Conservation (phyloP, 1,140 invertebrate genomes). For the Heterodera carotae region DNA sequence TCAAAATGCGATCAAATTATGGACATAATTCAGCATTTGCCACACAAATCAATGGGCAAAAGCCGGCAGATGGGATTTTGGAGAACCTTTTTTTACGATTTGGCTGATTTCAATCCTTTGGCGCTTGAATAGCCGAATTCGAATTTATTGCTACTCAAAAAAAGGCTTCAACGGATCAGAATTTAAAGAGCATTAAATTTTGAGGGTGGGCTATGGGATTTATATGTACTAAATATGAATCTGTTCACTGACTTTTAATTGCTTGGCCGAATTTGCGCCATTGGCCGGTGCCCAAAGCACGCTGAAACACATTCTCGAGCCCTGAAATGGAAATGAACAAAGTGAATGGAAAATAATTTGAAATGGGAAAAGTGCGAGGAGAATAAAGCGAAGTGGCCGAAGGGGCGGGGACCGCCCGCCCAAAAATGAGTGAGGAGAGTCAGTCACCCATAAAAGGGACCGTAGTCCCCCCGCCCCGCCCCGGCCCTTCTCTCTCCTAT, state of each 20-base stretch:
- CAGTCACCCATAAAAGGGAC: background rate
- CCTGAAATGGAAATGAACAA: slow-evolving; percentile 25
- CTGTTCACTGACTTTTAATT: slow-evolving; percentile 36
- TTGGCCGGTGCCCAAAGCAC: slow-evolving; percentile 24
- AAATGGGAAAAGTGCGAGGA: background rate
- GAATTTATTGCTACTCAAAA: slow-evolving; percentile 10
- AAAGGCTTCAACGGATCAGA: background rate
- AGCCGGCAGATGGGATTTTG: background rate
- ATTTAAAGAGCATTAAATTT: background rate
- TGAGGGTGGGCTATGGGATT: background rate
- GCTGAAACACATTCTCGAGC: slow-evolving; percentile 36
- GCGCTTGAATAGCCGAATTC: slow-evolving; percentile 7
- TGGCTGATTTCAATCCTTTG: background rate
- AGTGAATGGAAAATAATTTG: background rate
- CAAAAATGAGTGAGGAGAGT: background rate
- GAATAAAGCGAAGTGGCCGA: background rate
- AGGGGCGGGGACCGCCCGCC: too few relatives aligned
- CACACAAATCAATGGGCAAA: background rate
- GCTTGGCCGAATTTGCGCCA: slow-evolving; percentile 35
- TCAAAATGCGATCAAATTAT: background rate
- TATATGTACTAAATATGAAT: background rate
- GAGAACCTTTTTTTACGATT: slow-evolving; percentile 3
- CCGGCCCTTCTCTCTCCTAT: slow-evolving; percentile 8
- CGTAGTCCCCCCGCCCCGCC: background rate
- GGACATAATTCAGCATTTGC: background rate